phyloP scores from a whole-genome alignment of 1,140 invertebrate genomes.

The Maniola jurtina region DNA sequence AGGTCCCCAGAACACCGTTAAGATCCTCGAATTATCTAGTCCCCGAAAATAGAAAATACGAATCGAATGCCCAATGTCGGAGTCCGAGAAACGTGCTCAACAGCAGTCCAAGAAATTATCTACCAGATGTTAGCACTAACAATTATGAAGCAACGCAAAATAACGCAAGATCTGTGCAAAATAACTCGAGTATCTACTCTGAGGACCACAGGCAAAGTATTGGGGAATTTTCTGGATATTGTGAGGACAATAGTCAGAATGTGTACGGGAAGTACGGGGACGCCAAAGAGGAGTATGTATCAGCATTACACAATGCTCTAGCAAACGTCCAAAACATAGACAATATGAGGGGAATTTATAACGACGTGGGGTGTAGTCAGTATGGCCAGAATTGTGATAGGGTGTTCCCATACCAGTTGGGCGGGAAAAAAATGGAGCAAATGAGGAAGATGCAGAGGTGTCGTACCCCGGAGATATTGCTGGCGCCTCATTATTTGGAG shows the following conservation, averaged over 20 bases:
- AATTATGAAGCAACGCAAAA: conserved; percentile 59
- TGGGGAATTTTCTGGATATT: conserved; percentile 57
- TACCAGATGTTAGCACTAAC: conserved; percentile 49
- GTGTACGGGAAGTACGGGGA: conserved; percentile 48
- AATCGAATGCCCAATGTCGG: conserved; percentile 49
- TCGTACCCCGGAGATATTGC: conserved; percentile 87
- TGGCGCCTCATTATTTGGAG: conserved; percentile 85
- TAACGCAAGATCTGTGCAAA: conserved; percentile 46
- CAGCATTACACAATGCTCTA: conserved; percentile 48
- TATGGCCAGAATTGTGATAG: conserved; percentile 57
- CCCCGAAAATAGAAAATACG: conserved; percentile 55
- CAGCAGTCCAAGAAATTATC: conserved; percentile 64
- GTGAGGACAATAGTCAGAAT: conserved; percentile 45
- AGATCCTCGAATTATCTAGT: conserved; percentile 58
- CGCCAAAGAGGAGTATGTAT: conserved; percentile 56
- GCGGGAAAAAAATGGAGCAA: conserved; percentile 61
- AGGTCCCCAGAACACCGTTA: conserved; percentile 40
- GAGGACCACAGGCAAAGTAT: conserved; percentile 58
- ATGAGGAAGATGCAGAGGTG: conserved; percentile 78
- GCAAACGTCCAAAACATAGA: conserved; percentile 54
- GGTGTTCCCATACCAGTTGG: conserved; percentile 46
- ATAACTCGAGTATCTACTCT: conserved; percentile 44
- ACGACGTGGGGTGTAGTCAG: conserved; percentile 43
- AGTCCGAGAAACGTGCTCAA: conserved; percentile 68
- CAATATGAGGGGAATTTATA: conserved; percentile 52